These are phyloP conservation scores for Sinotaia quadrata DNA, from an alignment of 2,888 invertebrate species.

Conservation along the genomic window DNA sequence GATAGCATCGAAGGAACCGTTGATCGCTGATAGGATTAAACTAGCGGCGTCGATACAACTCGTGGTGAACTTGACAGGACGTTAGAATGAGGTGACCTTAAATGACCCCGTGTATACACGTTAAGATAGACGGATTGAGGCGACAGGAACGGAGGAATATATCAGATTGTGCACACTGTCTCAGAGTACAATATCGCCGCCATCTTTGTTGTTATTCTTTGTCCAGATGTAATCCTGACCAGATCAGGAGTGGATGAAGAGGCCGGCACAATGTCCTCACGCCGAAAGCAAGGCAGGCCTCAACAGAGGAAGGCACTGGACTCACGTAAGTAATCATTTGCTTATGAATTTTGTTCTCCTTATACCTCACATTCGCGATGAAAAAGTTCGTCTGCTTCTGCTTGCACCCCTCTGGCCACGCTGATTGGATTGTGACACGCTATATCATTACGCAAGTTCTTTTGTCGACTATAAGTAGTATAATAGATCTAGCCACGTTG, in stretches of 20 bases:
- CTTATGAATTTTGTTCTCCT: not conserved
- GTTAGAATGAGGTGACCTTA: slow-evolving; percentile 35
- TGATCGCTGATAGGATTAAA: slow-evolving; percentile 12
- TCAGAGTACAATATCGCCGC: slow-evolving; percentile 39
- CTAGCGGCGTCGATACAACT: not conserved
- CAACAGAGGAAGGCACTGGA: slow-evolving; percentile 72
- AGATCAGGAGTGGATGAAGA: slow-evolving; percentile 44
- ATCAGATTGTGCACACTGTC: slow-evolving; percentile 3
- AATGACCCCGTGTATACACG: slow-evolving; percentile 34
- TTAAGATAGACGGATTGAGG: slow-evolving; percentile 18
- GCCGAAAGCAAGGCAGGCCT: slow-evolving; percentile 73
- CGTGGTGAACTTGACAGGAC: slow-evolving; percentile 36
- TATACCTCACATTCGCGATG: not conserved
- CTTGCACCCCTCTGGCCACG: not conserved
- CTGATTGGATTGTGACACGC: not conserved
- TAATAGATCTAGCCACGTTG: too few species aligned
- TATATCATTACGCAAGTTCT: too few species aligned
- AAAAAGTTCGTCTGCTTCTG: slow-evolving; percentile 4
- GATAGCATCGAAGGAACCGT: slow-evolving; percentile 1
- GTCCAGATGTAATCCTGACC: slow-evolving; percentile 50
- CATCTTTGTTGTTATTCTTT: slow-evolving; percentile 61
- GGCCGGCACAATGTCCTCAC: slow-evolving; percentile 47
- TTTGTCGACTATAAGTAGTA: too few species aligned
- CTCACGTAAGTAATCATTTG: slow-evolving; percentile 63
- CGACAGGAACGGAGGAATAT: slow-evolving; percentile 8